These are phyloP conservation scores for Amblyteles armatorius DNA, from an alignment of 2,888 invertebrate species.

Conservation along the genomic window DNA sequence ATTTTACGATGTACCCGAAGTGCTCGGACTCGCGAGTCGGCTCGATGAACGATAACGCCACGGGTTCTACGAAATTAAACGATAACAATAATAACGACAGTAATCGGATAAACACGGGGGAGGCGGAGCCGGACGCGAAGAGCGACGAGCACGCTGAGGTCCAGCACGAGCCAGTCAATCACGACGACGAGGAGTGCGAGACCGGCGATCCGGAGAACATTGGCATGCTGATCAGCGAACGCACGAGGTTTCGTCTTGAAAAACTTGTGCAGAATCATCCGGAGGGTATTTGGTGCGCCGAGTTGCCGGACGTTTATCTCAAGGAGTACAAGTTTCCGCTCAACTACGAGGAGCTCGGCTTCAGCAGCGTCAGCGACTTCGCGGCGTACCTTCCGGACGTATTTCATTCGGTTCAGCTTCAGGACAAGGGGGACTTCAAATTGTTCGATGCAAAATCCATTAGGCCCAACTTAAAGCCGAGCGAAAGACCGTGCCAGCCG, in stretches of 20 bases:
- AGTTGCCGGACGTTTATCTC: conserved; percentile 76
- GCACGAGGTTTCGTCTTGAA: conserved; percentile 73
- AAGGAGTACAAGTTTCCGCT: conserved; percentile 76
- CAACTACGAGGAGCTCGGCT: conserved; percentile 79
- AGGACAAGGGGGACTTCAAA: conserved; percentile 72
- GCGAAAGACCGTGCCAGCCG: conserved; percentile 28
- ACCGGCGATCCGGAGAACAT: conserved; percentile 26
- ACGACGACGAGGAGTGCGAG: conserved; percentile 16
- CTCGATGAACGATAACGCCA: background rate
- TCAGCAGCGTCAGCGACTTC: conserved; percentile 78
- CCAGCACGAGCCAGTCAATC: background rate
- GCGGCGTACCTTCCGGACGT: conserved; percentile 78
- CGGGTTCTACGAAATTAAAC: background rate
- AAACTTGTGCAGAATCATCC: conserved; percentile 77
- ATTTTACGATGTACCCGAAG: background rate
- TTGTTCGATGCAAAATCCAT: conserved; percentile 72
- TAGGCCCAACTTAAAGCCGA: conserved; percentile 36
- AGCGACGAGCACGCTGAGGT: background rate
- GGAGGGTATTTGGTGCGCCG: conserved; percentile 81
- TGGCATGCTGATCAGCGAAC: conserved; percentile 71
- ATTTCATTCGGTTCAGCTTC: conserved; percentile 73
- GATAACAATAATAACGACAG: background rate
- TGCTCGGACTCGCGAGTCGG: background rate
- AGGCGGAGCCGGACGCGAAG: background rate
- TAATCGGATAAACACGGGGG: background rate